Base-by-base conservation (phyloP, 2,113 vertebrate genomes). In the Psilopsiagon aurifrons region DNA sequence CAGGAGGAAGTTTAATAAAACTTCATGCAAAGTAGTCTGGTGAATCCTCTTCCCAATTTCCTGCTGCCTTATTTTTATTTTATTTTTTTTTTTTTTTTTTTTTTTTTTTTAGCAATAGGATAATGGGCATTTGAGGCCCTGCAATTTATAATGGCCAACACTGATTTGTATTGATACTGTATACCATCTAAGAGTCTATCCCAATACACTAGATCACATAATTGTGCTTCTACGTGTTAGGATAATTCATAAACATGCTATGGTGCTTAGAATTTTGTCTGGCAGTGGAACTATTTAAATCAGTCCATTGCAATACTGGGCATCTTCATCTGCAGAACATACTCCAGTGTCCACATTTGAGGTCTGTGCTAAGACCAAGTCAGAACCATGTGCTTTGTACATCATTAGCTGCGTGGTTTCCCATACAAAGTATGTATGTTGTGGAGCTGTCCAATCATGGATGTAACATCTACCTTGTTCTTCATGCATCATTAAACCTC, bases 1-100 rank as follows among this genome's bases (percentile, higher is more conserved):
- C 37, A 62, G 57, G 31, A 93, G 29, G 20, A 91, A 89, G 87
- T 83, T 90, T 94, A 93, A 91, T 82, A 92, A 91, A 89, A 75
- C 49, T 69, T 74, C 22, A 86, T 33, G 62, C 77, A 92, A 93
- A 90, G 29, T 20, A 84, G 57, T 71, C 78, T 73, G 62, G 29
- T 71, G 62, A 96, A 89, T 83, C 29, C 54, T 87, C 24, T 92
- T 90, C 62, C 47, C 31, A 75, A 68, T 66, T 79, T 89, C 39
- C 77, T 67, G 31, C 3, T 13, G 8, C 4, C 3, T 63, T 59
- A 59, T 22, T 62, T 67, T 37, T 17, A 13, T 23, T n/a, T n/a
- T n/a, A n/a, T 37, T 37, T 37, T 7, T 37, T 37, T 37, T 7
- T 13, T 41, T 39, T 9, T 39, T 39, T 39, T 39, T 11, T 37